phyloP scores from a whole-genome alignment of 1,140 invertebrate species.

The Penaeus japonicus region DNA sequence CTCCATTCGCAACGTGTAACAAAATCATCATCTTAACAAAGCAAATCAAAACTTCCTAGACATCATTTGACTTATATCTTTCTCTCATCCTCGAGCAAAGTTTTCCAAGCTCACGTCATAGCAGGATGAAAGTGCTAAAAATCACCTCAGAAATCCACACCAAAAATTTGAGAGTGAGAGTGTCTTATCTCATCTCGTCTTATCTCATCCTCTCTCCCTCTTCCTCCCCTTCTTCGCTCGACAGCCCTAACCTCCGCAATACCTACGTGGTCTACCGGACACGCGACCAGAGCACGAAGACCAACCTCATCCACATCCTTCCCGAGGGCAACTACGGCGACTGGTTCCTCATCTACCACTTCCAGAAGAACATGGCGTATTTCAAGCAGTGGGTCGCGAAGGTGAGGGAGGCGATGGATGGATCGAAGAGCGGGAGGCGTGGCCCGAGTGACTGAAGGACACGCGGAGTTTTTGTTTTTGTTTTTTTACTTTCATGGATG shows the following conservation, averaged over 20 bases:
- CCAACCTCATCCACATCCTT: slow-evolving; percentile 16
- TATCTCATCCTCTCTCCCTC: neutral
- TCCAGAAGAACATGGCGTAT: slow-evolving; percentile 83
- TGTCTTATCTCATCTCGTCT: neutral
- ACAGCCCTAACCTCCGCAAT: slow-evolving; percentile 23
- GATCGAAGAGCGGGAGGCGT: slow-evolving; percentile 90
- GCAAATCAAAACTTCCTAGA: no score
- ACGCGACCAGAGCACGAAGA: slow-evolving; percentile 15
- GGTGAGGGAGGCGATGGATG: slow-evolving; percentile 93
- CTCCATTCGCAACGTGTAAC: neutral
- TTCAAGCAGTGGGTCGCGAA: slow-evolving; percentile 97
- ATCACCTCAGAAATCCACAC: no score
- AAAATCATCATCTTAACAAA: no score
- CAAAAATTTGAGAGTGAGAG: no score
- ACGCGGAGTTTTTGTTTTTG: no score
- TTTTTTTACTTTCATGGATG: no score
- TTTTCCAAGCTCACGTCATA: no score
- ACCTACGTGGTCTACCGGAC: neutral
- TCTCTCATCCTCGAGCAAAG: no score
- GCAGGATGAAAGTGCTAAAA: no score
- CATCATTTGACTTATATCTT: no score
- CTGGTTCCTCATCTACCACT: slow-evolving; percentile 51
- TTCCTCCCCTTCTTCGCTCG: neutral
- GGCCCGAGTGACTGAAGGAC: no score
- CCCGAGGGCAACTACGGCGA: slow-evolving; percentile 45